Evolutionary conservation across 37 sponge, comb jelly and placozoan species (phyloP).

Genomic region (Agelas oroides): DNA sequence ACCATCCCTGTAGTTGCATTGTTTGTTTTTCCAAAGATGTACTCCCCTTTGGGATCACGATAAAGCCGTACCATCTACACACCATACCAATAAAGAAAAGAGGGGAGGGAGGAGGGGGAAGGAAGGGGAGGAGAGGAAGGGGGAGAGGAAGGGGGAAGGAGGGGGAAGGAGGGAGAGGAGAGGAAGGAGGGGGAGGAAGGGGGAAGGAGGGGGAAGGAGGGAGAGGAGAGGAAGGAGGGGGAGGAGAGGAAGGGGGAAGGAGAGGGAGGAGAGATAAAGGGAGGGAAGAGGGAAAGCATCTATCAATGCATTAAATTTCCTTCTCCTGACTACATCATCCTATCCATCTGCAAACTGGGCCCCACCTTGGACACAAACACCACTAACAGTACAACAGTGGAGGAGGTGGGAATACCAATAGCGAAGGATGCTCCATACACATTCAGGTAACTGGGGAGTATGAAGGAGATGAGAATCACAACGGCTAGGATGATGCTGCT

Average conservation of each 20-base stretch:
- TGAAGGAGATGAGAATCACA: constrained; percentile 29
- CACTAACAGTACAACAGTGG: constrained; percentile 43
- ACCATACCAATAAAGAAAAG: background rate
- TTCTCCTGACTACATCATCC: too few relatives aligned
- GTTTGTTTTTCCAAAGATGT: constrained; percentile 6
- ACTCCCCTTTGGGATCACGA: constrained; percentile 31
- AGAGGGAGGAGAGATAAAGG: too few relatives aligned
- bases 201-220: too few relatives aligned
- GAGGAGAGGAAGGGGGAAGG: too few relatives aligned
- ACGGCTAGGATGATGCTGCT: constrained; percentile 42
- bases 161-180: too few relatives aligned
- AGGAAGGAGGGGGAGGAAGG: too few relatives aligned
- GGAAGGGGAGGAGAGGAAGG: background rate
- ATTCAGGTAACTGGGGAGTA: constrained; percentile 26
- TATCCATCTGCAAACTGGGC: too few relatives aligned
- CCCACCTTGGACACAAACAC: constrained; percentile 54
- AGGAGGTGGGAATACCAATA: constrained; percentile 34
- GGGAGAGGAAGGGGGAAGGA: background rate
- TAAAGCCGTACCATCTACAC: constrained; percentile 48
- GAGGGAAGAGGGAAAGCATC: too few relatives aligned
- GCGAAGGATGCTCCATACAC: constrained; percentile 16
- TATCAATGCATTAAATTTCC: too few relatives aligned
- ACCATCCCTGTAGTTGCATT: too few relatives aligned
- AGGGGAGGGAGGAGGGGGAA: background rate
- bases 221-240: too few relatives aligned